A percentile compares a stretch with the other conserved stretches of the same genome.
Conservation (phyloP, 2,113 vertebrate species). For the Natator depressus region DNA sequence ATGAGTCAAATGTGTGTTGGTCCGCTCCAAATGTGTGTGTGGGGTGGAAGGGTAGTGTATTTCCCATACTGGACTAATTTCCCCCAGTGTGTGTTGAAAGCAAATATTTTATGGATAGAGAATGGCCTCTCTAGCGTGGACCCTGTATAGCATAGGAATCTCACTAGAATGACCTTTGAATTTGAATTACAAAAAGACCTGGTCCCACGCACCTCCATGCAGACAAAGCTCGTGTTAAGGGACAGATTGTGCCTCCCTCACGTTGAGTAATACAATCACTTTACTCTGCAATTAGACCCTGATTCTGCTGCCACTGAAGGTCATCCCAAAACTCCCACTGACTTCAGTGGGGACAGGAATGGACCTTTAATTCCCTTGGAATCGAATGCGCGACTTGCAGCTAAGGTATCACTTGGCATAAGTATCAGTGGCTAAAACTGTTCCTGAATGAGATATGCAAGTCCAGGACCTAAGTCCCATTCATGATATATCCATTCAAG, state of each 20-base stretch:
- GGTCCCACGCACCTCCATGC: not conserved
- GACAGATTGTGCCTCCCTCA: not conserved
- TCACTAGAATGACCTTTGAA: not conserved
- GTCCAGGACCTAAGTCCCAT: too few species aligned
- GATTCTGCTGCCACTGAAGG: not conserved
- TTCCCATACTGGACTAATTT: not conserved
- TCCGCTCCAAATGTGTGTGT: fast-evolving
- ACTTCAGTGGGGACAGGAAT: not conserved
- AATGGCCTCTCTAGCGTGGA: not conserved
- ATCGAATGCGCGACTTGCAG: not conserved
- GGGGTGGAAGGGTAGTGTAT: not conserved
- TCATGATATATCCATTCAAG: not conserved
- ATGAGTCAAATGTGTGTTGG: not conserved
- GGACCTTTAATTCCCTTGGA: fast-evolving
- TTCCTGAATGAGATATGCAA: not conserved
- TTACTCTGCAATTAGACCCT: not conserved
- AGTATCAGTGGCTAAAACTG: not conserved
- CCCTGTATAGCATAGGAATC: not conserved
- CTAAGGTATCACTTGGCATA: fast-evolving
- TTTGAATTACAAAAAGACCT: not conserved
- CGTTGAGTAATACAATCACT: too few species aligned
- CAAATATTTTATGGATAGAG: not conserved
- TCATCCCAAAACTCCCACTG: not conserved
- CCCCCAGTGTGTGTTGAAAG: not conserved
- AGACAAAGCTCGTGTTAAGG: not conserved